phyloP scores from a whole-genome alignment of 92 coral and sea anemone genomes.

The Actinostola sp. region DNA sequence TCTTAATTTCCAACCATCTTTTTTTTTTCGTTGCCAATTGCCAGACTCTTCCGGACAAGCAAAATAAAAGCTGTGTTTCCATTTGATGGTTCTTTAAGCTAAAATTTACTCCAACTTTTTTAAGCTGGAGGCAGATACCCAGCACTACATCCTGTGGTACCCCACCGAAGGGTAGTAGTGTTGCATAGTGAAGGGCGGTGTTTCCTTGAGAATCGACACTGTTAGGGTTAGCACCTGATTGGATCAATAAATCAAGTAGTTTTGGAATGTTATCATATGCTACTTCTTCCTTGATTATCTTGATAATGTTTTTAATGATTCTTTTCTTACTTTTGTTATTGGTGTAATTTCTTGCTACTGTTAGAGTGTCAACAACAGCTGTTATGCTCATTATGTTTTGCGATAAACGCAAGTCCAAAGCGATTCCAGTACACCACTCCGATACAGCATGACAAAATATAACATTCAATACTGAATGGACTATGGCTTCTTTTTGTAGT shows the following conservation, averaged over 20 bases:
- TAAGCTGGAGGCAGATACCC: neutral
- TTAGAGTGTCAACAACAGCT: too few species aligned
- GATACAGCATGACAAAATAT: neutral
- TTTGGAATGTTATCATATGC: conserved; percentile 5
- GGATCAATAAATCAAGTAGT: neutral
- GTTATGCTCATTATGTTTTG: too few species aligned
- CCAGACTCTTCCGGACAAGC: neutral
- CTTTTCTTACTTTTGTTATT: neutral
- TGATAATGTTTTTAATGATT: too few species aligned
- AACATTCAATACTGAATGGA: neutral
- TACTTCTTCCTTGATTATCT: too few species aligned
- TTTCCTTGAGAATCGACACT: conserved; percentile 33
- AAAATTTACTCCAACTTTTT: conserved; percentile 1
- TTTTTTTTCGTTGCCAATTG: too few species aligned
- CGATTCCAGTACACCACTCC: too few species aligned
- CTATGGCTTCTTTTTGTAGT: neutral
- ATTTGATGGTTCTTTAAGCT: neutral
- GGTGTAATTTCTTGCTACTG: too few species aligned
- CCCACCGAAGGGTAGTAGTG: conserved; percentile 6
- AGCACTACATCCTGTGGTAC: neutral
- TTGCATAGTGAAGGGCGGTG: conserved; percentile 25
- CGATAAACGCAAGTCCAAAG: too few species aligned
- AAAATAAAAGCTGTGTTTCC: conserved; percentile 27
- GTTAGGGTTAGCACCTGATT: conserved; percentile 34
- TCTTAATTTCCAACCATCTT: neutral